Base-by-base conservation (phyloP, 2,113 vertebrate genomes). In the Athene noctua region DNA sequence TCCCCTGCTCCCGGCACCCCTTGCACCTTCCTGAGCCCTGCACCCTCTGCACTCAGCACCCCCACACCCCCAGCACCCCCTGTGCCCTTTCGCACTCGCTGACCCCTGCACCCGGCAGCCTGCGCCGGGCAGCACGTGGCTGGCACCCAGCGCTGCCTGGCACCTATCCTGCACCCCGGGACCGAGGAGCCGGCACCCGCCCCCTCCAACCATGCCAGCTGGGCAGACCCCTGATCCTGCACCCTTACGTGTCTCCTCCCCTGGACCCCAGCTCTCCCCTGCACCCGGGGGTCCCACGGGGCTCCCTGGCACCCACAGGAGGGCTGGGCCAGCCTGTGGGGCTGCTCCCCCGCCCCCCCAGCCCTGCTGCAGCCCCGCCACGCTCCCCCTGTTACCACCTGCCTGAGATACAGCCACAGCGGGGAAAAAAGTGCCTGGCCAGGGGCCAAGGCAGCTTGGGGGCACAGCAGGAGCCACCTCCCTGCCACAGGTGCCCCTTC, bases 351-450 rank as follows among this genome's bases (percentile, higher is more conserved):
- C 9, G 38, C 9, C 47, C 58, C 58, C 38, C 70, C 51, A 25
- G 52, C 51, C 51, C 70, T 2, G 0, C 84, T 63, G 47, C 47
- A 36, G 36, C 49, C 72, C 72, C 11, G 2, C 15, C 34, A 32
- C 1, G 0, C 1, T 16, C 10, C 46, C 10, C 3, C 30, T n/a
- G 12, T 3, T 13, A 6, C 13, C 58, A 27, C n/a, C 57, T 46
- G 46, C 11, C 32, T 10, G 12, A 38, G 44, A 55, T 9, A 32
- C 3, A 2, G 58, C 32, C 57, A 7, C 0, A 0, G 40, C 52
- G 16, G 51, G 32, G 16, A 10, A 29, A 59, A n/a, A 38, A 3
- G 36, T 7, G 5, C 47, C 47, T 3, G 4, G n/a, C 19, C 27
- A 29, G 42, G 2, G 7, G 20, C 30, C 30, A 13, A 27, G 44